phyloP scores from a whole-genome alignment of 1,140 invertebrate species.

The Agraylea sexmaculata region DNA sequence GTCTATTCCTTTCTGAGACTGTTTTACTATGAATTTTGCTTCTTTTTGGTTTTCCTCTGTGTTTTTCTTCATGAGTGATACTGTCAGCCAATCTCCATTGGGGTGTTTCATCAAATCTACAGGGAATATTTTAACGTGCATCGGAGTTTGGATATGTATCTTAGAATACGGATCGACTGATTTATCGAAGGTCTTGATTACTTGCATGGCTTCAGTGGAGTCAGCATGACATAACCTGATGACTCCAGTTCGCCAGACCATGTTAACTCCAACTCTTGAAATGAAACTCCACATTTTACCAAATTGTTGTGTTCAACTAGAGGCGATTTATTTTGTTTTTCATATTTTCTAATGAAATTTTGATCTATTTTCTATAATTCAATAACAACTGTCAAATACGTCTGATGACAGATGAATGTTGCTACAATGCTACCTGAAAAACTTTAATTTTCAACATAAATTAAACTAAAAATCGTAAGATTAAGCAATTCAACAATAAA shows the following conservation, averaged over 20 bases:
- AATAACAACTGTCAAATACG: too few relatives aligned
- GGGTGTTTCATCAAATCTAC: constrained; percentile 34
- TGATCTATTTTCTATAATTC: too few relatives aligned
- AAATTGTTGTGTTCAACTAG: too few relatives aligned
- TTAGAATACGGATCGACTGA: constrained; percentile 35
- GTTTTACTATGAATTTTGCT: constrained; percentile 26
- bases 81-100: constrained; percentile 32
- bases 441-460: too few relatives aligned
- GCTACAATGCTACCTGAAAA: too few relatives aligned
- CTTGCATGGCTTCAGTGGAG: constrained; percentile 31
- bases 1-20: constrained; percentile 36
- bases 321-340: too few relatives aligned
- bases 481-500: too few relatives aligned
- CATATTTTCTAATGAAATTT: too few relatives aligned
- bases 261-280: constrained; percentile 7
- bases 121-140: constrained; percentile 36
- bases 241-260: constrained; percentile 22
- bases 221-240: constrained; percentile 37
- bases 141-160: constrained; percentile 39
- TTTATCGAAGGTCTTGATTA: constrained; percentile 37
- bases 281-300: too few relatives aligned
- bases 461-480: too few relatives aligned
- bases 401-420: too few relatives aligned
- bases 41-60: constrained; percentile 35
- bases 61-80: constrained; percentile 34